Conservation (phyloP, 2,888 invertebrate species). For the Phytoseiulus persimilis region DNA sequence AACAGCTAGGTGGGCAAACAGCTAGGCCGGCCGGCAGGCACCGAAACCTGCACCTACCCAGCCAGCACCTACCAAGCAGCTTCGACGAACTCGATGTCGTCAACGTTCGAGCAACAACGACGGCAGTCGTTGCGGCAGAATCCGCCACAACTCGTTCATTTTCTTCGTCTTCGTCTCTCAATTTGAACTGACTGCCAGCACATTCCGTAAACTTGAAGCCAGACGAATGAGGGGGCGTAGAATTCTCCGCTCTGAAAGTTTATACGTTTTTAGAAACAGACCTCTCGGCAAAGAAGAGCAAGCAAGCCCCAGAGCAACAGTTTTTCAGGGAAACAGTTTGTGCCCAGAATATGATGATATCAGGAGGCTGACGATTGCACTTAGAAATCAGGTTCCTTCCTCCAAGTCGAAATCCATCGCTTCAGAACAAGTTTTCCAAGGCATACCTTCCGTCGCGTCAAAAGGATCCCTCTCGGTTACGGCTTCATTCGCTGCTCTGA, state of each 20-base stretch:
- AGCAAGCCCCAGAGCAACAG: not conserved
- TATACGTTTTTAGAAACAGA: not conserved
- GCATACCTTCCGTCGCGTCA: too few species aligned
- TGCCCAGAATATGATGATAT: not conserved
- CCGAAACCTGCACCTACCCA: not conserved
- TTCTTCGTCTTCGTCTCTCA: not conserved
- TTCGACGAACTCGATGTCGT: not conserved
- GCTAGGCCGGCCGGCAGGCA: not conserved
- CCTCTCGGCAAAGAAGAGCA: not conserved
- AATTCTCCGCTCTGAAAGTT: not conserved
- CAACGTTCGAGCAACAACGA: not conserved
- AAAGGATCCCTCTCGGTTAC: too few species aligned
- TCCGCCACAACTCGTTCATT: not conserved
- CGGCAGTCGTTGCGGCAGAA: too few species aligned
- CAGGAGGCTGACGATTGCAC: too few species aligned
- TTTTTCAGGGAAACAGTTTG: not conserved
- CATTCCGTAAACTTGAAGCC: constrained; percentile 5
- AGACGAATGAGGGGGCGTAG: not conserved
- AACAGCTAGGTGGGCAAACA: not conserved
- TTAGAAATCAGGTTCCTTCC: too few species aligned
- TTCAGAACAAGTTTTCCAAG: too few species aligned
- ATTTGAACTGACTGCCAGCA: not conserved
- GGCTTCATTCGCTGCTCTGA: too few species aligned
- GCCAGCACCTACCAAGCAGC: not conserved
- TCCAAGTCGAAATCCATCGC: too few species aligned